These are phyloP conservation scores for Aspidoscelis tigris DNA, from an alignment of 2,113 vertebrate species.

Conservation along the genomic window DNA sequence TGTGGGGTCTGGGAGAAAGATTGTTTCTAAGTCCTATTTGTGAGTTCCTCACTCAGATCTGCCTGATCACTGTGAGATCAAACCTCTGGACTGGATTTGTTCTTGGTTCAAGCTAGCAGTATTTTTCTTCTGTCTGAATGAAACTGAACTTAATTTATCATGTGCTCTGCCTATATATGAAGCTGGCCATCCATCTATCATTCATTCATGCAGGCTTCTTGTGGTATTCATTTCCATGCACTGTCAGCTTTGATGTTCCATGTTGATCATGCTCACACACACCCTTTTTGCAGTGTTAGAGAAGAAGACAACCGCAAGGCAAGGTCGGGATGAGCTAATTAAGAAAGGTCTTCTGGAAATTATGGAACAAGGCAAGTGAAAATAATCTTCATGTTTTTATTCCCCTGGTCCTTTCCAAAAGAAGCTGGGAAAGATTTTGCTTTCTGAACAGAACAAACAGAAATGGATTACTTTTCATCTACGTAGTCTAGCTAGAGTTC, in stretches of 20 bases:
- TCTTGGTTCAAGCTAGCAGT: no score
- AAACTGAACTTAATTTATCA: neutral
- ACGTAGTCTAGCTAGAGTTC: neutral
- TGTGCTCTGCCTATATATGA: neutral
- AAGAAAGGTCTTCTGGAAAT: constrained; percentile 86
- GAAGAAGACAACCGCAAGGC: constrained; percentile 85
- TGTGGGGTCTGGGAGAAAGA: neutral
- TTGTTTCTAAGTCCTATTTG: no score
- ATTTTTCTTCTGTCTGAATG: no score
- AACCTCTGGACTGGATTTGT: no score
- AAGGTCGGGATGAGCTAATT: constrained; percentile 85
- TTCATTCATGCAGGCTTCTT: neutral
- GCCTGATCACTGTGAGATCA: no score
- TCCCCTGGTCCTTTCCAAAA: neutral
- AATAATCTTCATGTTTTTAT: constrained; percentile 1
- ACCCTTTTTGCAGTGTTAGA: constrained; percentile 78
- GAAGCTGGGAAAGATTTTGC: neutral
- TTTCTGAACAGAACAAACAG: constrained; percentile 9
- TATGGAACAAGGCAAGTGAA: constrained; percentile 84
- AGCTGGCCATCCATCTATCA: neutral
- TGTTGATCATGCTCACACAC: constrained; percentile 41
- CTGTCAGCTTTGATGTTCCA: constrained; percentile 50
- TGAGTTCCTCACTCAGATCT: neutral
- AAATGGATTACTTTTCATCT: neutral
- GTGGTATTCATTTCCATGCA: neutral